These are phyloP conservation scores for Apocrypta bakeri DNA, from an alignment of 1,140 invertebrate genomes.

Conservation along the genomic window DNA sequence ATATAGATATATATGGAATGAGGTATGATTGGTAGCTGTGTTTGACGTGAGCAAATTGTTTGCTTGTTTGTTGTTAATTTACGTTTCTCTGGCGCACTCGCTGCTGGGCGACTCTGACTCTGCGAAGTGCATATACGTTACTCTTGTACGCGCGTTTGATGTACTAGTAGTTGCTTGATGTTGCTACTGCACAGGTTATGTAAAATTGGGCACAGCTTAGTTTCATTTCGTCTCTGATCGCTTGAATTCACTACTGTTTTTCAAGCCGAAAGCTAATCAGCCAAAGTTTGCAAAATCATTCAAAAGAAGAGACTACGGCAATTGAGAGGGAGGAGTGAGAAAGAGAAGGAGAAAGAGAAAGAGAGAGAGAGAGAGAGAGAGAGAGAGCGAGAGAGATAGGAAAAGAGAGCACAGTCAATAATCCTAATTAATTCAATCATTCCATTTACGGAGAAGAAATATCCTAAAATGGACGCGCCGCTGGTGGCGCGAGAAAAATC, in stretches of 20 bases:
- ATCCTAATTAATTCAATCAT: conserved; percentile 23
- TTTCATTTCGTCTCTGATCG: background rate
- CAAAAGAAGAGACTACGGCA: too few species aligned
- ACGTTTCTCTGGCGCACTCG: background rate
- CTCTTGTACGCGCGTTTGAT: conserved; percentile 1
- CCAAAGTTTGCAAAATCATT: too few species aligned
- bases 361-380: background rate
- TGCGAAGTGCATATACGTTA: background rate
- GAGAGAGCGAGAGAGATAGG: background rate
- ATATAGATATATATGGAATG: too few species aligned
- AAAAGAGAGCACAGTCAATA: background rate
- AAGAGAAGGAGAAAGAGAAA: background rate
- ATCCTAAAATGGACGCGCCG: background rate
- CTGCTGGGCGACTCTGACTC: background rate
- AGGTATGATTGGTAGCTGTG: conserved; percentile 5
- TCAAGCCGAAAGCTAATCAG: background rate
- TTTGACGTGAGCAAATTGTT: conserved; percentile 29
- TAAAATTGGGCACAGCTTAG: too few species aligned
- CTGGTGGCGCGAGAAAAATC: conserved; percentile 35
- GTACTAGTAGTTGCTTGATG: background rate
- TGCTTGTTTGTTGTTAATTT: conserved; percentile 35
- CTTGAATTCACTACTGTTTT: background rate
- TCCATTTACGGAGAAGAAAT: background rate
- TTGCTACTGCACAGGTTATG: background rate
- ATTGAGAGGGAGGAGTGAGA: too few species aligned